A percentile compares a stretch with the other conserved stretches of the same genome.
Conservation (phyloP, 2,888 invertebrate species). For the Timema podura region DNA sequence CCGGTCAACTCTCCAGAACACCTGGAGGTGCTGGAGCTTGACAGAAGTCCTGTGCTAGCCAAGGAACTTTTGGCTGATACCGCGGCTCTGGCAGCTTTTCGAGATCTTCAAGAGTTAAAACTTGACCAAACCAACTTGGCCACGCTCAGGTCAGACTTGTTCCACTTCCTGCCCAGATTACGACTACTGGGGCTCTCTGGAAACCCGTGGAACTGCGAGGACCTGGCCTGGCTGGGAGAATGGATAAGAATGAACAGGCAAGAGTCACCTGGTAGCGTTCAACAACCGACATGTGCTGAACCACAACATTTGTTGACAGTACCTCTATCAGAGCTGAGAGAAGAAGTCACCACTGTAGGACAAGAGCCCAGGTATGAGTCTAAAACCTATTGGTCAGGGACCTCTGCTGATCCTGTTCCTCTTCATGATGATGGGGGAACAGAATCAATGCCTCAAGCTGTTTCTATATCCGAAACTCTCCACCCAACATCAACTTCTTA, state of each 20-base stretch:
- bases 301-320: slow-evolving; percentile 41
- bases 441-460: too few relatives aligned
- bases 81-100: slow-evolving; percentile 66
- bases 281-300: slow-evolving; percentile 45
- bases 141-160: slow-evolving; percentile 61
- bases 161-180: slow-evolving; percentile 65
- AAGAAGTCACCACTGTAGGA: slow-evolving; percentile 33
- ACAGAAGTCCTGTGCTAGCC: slow-evolving; percentile 67
- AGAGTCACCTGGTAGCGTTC: neutral
- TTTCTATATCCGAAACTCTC: too few relatives aligned
- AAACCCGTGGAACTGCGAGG: slow-evolving; percentile 64
- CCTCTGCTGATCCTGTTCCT: too few relatives aligned
- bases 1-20: slow-evolving; percentile 67
- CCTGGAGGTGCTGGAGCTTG: slow-evolving; percentile 69
- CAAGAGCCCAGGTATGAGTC: too few relatives aligned
- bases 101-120: slow-evolving; percentile 65
- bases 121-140: slow-evolving; percentile 60
- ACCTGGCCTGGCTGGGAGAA: slow-evolving; percentile 58
- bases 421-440: too few relatives aligned
- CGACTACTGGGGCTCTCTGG: slow-evolving; percentile 62
- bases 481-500: too few relatives aligned
- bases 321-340: slow-evolving; percentile 37
- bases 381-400: too few relatives aligned
- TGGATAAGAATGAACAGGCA: slow-evolving; percentile 55
- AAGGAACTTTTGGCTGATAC: slow-evolving; percentile 66